Base-by-base conservation (phyloP, 2,888 invertebrate species). In the Candidula unifasciata region DNA sequence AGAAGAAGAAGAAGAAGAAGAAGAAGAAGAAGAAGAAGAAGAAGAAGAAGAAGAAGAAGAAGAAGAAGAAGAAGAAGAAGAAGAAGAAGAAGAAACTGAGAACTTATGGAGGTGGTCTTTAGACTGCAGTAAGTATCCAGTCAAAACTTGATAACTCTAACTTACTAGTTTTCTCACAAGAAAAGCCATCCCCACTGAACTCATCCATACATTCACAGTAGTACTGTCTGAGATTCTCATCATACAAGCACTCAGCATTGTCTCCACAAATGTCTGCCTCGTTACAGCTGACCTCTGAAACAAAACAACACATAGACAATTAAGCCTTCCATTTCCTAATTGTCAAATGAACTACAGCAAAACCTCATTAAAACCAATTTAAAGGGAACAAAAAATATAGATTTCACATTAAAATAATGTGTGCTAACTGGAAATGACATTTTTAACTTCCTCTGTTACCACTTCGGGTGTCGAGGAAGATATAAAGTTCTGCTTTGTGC, bases 141-240 rank as follows among this genome's bases (percentile, higher is more conserved):
- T 10, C 3, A 44, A 10, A 10, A 44, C 44, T 3, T 44, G 44
- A 44, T 3, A 30, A 54, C 21, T 54, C 13, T 16, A n/a, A 74
- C 82, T 44, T 33, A 82, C 82, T 35, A 21, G 87, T 86, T 27
- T 86, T 87, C n/a, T 89, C 88, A 87, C 92, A 93, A 16, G 87
- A 86, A n/a, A 88, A 86, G 6, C 93, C 93, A 86, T 93, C 93
- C 0, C 93, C 93, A 80, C 92, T 92, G 89, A 90, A 93, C 30
- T 93, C 93, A 37, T 91, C 91, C 8, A 89, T 87, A 88, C 94
- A 94, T 82, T 91, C 90, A 88, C 94, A 94, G 64, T 69, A 85
- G 86, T 93, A 93, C 10, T 86, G 82, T 18, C 85, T 79, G 3
- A 87, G 87, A 5, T 87, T 87, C 1, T 82, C 79, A 83, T 93